Conservation (phyloP, 2,113 vertebrate species). For the Crypturellus undulatus region DNA sequence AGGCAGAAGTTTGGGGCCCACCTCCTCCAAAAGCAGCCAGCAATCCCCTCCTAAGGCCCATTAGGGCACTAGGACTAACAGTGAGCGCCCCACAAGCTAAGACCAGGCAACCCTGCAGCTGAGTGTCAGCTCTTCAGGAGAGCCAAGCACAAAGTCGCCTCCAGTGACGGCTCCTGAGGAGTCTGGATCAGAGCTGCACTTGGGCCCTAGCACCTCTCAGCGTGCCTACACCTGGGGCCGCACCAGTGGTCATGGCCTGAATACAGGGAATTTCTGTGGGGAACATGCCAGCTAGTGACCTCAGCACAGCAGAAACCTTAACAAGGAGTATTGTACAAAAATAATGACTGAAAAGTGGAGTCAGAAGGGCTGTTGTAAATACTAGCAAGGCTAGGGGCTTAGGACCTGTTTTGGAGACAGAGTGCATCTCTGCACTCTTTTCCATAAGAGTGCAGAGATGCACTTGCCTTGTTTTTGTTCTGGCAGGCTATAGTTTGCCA, state of each 20-base stretch:
- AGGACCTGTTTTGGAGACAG: not conserved
- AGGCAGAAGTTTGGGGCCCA: accelerated
- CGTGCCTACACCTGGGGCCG: not conserved
- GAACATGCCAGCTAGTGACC: not conserved
- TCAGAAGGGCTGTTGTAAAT: not conserved
- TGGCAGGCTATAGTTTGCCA: not conserved
- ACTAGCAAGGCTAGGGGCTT: not conserved
- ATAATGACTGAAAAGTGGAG: not conserved
- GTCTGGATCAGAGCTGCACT: accelerated
- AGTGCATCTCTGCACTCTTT: too few species aligned
- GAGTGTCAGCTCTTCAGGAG: not conserved
- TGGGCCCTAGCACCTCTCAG: not conserved
- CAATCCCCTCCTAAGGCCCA: not conserved
- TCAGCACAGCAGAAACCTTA: not conserved
- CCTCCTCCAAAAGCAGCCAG: not conserved
- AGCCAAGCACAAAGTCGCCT: not conserved
- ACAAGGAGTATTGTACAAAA: not conserved
- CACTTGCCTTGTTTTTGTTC: not conserved
- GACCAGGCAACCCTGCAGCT: accelerated
- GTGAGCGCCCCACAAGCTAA: not conserved
- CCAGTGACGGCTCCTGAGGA: not conserved
- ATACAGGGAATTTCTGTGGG: not conserved
- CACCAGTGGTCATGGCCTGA: not conserved
- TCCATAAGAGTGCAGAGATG: not conserved
- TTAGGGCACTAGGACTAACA: accelerated